These are phyloP conservation scores for Lithobates pipiens DNA, from an alignment of 2,797 vertebrate genomes.

Conservation along the genomic window DNA sequence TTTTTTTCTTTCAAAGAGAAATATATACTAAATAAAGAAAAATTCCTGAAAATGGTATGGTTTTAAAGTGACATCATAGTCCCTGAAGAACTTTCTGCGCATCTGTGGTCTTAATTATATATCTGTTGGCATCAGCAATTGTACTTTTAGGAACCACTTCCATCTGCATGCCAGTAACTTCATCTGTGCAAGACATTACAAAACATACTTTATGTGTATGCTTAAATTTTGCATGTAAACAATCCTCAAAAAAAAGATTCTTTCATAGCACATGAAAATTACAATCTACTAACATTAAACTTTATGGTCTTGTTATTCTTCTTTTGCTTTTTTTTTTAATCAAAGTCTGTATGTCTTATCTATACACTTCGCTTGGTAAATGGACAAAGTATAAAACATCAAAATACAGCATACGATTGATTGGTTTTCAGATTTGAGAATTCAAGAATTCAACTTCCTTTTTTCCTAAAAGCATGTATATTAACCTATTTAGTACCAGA, in stretches of 20 bases:
- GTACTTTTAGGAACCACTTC: constrained; percentile 18
- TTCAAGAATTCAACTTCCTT: no score
- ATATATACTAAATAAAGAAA: constrained; percentile 16
- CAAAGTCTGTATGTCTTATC: no score
- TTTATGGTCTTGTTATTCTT: no score
- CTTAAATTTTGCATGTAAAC: neutral
- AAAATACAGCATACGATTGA: no score
- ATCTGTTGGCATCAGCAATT: constrained; percentile 32
- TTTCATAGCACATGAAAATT: neutral
- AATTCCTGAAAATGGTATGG: constrained; percentile 25
- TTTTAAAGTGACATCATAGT: constrained; percentile 25
- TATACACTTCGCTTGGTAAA: no score
- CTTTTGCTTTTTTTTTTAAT: no score
- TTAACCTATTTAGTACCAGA: no score
- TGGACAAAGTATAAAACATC: no score
- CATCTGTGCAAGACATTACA: neutral
- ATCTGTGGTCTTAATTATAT: constrained; percentile 48
- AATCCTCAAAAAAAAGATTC: neutral
- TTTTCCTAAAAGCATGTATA: no score
- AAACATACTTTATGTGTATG: neutral
- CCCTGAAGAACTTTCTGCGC: constrained; percentile 23
- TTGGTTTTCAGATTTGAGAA: no score
- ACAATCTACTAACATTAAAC: neutral
- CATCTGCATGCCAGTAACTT: neutral
- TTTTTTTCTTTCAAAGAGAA: constrained; percentile 4